Conservation (phyloP, 2,113 vertebrate species). For the Spea multiplicata region DNA sequence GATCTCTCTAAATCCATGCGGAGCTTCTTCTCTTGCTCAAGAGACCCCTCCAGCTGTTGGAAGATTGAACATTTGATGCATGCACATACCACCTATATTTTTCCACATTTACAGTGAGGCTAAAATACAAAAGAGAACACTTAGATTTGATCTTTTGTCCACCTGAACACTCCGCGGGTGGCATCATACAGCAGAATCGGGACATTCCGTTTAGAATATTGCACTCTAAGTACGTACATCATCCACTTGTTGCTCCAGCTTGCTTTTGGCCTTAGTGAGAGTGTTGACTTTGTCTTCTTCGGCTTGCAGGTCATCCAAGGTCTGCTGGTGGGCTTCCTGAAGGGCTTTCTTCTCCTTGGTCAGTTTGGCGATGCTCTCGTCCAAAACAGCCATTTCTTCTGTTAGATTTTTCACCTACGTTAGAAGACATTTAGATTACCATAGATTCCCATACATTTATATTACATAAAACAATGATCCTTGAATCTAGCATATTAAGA, state of each 20-base stretch:
- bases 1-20: slow-evolving; percentile 79
- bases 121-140: too few relatives aligned
- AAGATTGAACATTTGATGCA: slow-evolving; percentile 12
- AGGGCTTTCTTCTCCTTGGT: slow-evolving; percentile 73
- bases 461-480: too few relatives aligned
- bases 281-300: slow-evolving; percentile 63
- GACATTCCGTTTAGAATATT: neutral
- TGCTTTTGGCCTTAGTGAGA: slow-evolving; percentile 63
- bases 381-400: slow-evolving; percentile 78
- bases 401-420: slow-evolving; percentile 75
- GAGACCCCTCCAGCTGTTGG: slow-evolving; percentile 72
- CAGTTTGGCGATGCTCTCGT: slow-evolving; percentile 77
- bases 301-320: slow-evolving; percentile 67
- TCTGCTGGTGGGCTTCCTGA: slow-evolving; percentile 71
- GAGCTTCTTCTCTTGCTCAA: slow-evolving; percentile 83
- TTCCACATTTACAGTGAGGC: too few relatives aligned
- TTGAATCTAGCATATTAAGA: neutral
- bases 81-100: neutral
- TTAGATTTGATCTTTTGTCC: neutral
- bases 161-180: too few relatives aligned
- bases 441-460: neutral
- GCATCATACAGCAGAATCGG: neutral
- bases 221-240: slow-evolving; percentile 53
- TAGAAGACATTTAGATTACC: slow-evolving; percentile 3
- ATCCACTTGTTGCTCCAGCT: slow-evolving; percentile 70